Evolutionary conservation across 2,113 vertebrate species (phyloP), one percentile per base, ranked within the genome.

Genomic region (Serranochromis macrocephalus): DNA sequence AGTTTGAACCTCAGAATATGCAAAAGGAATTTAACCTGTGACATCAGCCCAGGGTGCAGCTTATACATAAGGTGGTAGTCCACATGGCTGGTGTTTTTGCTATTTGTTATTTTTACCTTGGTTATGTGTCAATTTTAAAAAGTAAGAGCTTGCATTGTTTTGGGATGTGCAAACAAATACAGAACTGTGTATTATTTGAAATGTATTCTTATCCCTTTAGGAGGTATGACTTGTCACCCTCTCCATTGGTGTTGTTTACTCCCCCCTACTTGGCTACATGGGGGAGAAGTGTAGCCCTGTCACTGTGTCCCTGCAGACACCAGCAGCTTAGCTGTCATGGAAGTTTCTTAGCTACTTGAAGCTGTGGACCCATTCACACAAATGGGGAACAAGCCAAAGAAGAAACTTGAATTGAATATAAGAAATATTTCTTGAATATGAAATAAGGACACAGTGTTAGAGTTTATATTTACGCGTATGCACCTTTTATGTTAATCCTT

Each of bases 1-100:
- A 89, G 47, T 83, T 87, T 86, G 55, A 85, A 90, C 85, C 71
- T 85, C 80, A 84, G 89, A 90, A 92, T 89, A 89, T n/a, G 54
- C 84, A 66, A 51, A 83, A 49, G 31, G 53, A 55, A 87, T 84
- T 92, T 85, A 83, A 92, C 81, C 85, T 90, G 91, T 89, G 9
- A 88, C 73, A 36, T 93, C 83, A 92, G 51, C 80, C 12, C 47
- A 83, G 90, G 87, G 91, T 91, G 81, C 83, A 89, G 80, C 47
- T 86, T 85, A 68, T 66, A 51, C 10, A 26, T 53, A 7, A 42
- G 11, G 54, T 81, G 47, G 6, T 7, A 78, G 31, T 31, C 14
- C 6, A 7, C 58, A 49, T 7, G 8, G 53, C n/a, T 84, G 55
- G 14, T 33, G 26, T 79, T 49, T 66, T 12, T 66, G 21, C 19